Conservation (phyloP, 2,888 invertebrate genomes). For the Rhogogaster chlorosoma region DNA sequence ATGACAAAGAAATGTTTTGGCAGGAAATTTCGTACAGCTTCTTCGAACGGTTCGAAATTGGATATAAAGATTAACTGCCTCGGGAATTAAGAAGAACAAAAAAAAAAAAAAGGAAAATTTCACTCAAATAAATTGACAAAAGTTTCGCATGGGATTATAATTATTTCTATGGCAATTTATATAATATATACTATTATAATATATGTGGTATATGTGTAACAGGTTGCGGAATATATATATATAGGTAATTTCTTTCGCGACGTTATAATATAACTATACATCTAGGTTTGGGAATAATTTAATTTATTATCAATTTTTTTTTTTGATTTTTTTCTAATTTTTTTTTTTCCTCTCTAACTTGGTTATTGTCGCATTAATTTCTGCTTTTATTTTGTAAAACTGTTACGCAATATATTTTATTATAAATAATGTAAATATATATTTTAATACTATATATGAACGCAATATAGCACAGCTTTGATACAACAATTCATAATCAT, state of each 20-base stretch:
- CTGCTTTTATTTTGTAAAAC: neutral
- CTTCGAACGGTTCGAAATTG: neutral
- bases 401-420: neutral
- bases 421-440: neutral
- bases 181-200: too few relatives aligned
- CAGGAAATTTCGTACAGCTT: neutral
- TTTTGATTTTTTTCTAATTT: neutral
- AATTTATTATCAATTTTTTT: neutral
- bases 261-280: neutral
- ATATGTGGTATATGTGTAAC: neutral
- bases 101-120: neutral
- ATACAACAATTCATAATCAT: neutral
- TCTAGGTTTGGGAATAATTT: neutral
- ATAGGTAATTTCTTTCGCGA: neutral
- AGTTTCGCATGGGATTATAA: neutral
- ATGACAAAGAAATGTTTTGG: slow-evolving; percentile 15
- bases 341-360: neutral
- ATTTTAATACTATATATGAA: neutral
- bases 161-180: neutral
- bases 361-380: neutral
- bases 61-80: neutral
- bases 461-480: neutral
- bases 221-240: neutral
- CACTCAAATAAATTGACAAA: neutral
- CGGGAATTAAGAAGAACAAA: neutral